Evolutionary conservation across 2,888 invertebrate genomes (phyloP), one percentile per base, ranked within the genome.

Genomic region (Scaptomyza caliginosa): DNA sequence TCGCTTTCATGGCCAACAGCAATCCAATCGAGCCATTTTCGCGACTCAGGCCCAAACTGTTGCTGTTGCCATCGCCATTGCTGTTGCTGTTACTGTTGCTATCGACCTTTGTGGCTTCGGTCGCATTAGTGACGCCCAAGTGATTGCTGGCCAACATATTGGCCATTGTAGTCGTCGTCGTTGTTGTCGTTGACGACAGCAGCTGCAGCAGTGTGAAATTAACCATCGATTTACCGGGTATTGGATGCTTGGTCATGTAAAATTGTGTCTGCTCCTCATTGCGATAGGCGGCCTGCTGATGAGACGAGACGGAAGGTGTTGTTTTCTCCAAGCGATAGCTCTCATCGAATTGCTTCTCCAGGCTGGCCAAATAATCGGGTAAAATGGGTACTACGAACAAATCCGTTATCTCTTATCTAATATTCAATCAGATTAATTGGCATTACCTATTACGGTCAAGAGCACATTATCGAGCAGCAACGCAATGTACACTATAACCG

Each of bases 381-480:
- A 96, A 94, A 74, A 96, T 96, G 36, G 96, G 96, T 70, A 96
- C 96, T 96, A 91, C n/a, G 60, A 77, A 36, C 10, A 24, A 11
- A 30, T 4, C 7, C 10, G 2, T 23, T 55, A 13, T 30, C 19
- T 21, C 10, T 28, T 51, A 72, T 51, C 40, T 42, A 13, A 8
- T 8, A 19, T 28, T n/a, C 32, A 40, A 8, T 7, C 7, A 7
- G 4, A 23, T 48, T 52, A 49, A 65, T 55, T 66, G 21, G 34
- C 36, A 95, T 94, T 92, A 98, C 97, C 98, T 48, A 98, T 95
- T 32, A 97, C 96, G 30, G 97, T 97, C 43, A 97, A 93, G 19
- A 98, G 93, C 67, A 97, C 94, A 91, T 97, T 98, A 92, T 98
- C 97, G 90, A 96, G 91, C 82, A 96, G 93, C 89, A 96, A 94